Evolutionary conservation across 2,113 vertebrate genomes (phyloP).

Genomic region (Brachirus orientalis): DNA sequence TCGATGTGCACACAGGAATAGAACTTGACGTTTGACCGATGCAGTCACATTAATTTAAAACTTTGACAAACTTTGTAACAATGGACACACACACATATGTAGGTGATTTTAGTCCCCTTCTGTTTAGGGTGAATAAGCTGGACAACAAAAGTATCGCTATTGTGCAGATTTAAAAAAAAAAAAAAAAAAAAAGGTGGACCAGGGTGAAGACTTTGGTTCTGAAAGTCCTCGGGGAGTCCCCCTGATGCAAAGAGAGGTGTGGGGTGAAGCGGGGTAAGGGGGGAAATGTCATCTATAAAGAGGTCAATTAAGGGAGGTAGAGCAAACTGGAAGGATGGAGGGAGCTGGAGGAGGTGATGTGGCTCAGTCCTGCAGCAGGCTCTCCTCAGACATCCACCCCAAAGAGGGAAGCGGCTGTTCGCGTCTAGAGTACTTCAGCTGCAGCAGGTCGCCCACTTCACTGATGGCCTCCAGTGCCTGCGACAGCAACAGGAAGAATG

Average conservation of each 20-base stretch:
- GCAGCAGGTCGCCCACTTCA: constrained; percentile 93
- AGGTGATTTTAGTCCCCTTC: constrained; percentile 15
- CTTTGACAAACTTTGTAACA: constrained; percentile 17
- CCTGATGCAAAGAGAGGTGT: not conserved
- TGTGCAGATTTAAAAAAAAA: too few relatives aligned
- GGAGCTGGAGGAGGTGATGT: not conserved
- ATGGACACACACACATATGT: not conserved
- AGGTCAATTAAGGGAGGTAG: not conserved
- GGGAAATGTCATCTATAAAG: not conserved
- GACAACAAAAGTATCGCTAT: not conserved
- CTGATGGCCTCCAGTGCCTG: constrained; percentile 90
- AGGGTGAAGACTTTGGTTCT: constrained; percentile 30
- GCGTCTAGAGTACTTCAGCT: constrained; percentile 92
- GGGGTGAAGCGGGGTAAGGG: constrained; percentile 18
- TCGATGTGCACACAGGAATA: constrained; percentile 45
- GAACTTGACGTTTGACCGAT: constrained; percentile 42
- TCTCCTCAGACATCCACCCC: constrained; percentile 89
- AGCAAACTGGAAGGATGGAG: not conserved
- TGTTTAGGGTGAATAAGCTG: constrained; percentile 1
- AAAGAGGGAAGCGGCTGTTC: constrained; percentile 80
- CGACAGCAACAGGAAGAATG: constrained; percentile 11
- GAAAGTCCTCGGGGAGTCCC: constrained; percentile 4
- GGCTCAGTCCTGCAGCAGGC: constrained; percentile 87
- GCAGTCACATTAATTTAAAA: constrained; percentile 49
- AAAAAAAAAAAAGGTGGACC: not conserved